Evolutionary conservation across 1,140 invertebrate species (phyloP).

Genomic region (Ectropis grisescens): DNA sequence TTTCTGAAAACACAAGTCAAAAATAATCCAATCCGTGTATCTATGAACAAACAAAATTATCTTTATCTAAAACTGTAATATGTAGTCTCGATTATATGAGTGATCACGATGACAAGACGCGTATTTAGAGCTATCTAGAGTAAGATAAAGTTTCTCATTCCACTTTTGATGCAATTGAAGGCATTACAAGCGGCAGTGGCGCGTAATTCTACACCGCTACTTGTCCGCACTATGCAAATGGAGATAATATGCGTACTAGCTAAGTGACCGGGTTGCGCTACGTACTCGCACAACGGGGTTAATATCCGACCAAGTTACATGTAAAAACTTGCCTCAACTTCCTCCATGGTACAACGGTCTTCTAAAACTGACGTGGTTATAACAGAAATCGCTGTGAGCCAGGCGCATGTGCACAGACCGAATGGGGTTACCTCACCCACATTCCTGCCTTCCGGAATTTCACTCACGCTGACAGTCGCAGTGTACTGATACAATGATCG

Average conservation of each 20-base stretch:
- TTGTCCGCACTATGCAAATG: constrained; percentile 59
- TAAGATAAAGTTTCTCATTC: no score
- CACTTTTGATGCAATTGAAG: constrained; percentile 23
- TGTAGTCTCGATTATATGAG: no score
- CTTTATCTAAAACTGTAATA: no score
- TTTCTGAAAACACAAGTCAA: no score
- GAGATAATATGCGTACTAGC: constrained; percentile 53
- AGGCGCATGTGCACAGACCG: constrained; percentile 49
- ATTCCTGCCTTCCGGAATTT: constrained; percentile 59
- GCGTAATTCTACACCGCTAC: constrained; percentile 49
- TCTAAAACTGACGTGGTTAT: constrained; percentile 32
- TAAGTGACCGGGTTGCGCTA: constrained; percentile 53
- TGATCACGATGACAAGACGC: no score
- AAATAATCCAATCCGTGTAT: no score
- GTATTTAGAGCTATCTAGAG: no score
- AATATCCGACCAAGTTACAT: constrained; percentile 36
- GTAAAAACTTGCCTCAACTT: constrained; percentile 26
- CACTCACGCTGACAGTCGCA: constrained; percentile 45
- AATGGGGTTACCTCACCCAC: constrained; percentile 59
- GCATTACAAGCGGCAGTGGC: constrained; percentile 26
- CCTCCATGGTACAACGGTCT: constrained; percentile 11
- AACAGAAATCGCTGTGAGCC: constrained; percentile 39
- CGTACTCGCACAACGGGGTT: constrained; percentile 49
- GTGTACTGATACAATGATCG: constrained; percentile 26
- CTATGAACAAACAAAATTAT: no score